phyloP scores from a whole-genome alignment of 1,140 invertebrate species.

The Diachasma alloeum region DNA sequence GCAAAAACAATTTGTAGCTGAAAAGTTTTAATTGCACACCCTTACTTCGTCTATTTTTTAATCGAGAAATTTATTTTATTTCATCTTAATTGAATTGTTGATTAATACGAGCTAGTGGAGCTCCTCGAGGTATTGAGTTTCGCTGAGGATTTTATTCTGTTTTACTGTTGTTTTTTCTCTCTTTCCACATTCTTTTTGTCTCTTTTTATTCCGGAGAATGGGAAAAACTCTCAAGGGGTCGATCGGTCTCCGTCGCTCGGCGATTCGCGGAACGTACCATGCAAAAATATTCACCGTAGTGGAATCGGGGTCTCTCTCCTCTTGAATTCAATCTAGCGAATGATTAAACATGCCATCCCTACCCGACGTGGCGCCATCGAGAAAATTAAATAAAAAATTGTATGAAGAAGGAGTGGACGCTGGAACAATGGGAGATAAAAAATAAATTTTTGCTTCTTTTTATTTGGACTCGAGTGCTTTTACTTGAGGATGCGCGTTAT shows the following conservation, averaged over 20 bases:
- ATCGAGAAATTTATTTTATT: conserved; percentile 2
- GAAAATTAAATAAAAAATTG: conserved; percentile 6
- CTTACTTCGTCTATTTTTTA: conserved; percentile 1
- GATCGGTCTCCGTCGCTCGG: conserved; percentile 34
- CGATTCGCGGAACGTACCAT: conserved; percentile 39
- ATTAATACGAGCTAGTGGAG: not conserved
- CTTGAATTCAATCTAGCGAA: conserved; percentile 54
- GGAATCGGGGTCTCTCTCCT: conserved; percentile 31
- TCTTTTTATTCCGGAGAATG: conserved; percentile 16
- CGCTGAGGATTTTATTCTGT: not conserved
- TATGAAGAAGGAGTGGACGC: not conserved
- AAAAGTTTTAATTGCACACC: conserved; percentile 30
- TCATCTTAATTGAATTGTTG: conserved; percentile 2
- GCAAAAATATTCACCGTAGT: conserved; percentile 53
- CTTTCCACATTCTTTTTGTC: not conserved
- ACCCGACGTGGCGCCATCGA: conserved; percentile 27
- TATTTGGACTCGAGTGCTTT: too few relatives aligned
- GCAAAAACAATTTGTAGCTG: conserved; percentile 4
- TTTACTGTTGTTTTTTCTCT: not conserved
- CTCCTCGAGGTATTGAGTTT: not conserved
- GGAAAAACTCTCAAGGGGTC: conserved; percentile 32
- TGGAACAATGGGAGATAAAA: not conserved
- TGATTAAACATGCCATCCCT: conserved; percentile 53
- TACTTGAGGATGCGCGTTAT: too few relatives aligned
- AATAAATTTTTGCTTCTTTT: too few relatives aligned